Evolutionary conservation across 1,140 invertebrate genomes (phyloP).

Genomic region (Drosophila lacertosa): DNA sequence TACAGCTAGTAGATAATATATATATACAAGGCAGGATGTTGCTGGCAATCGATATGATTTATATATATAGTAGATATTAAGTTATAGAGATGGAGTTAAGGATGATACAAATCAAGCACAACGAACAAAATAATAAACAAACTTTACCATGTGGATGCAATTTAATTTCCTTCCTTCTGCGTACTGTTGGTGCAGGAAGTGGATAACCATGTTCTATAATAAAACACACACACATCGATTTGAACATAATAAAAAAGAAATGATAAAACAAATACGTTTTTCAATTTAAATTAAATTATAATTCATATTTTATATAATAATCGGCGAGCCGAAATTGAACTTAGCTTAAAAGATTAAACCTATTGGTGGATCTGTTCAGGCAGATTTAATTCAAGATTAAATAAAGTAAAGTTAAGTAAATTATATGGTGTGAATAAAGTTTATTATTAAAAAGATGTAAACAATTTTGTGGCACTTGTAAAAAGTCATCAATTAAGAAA

Average conservation of each 20-base stretch:
- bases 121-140: slow-evolving; percentile 56
- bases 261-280: slow-evolving; percentile 27
- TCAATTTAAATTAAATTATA: slow-evolving; percentile 36
- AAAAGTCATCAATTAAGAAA: too few relatives aligned
- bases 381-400: not conserved
- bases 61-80: slow-evolving; percentile 11
- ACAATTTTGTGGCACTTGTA: too few relatives aligned
- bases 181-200: slow-evolving; percentile 82
- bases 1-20: slow-evolving; percentile 36
- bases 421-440: too few relatives aligned
- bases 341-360: too few relatives aligned
- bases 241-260: slow-evolving; percentile 39
- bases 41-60: slow-evolving; percentile 11
- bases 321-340: slow-evolving; percentile 29
- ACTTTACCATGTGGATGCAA: slow-evolving; percentile 84
- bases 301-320: slow-evolving; percentile 11
- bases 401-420: too few relatives aligned
- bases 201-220: slow-evolving; percentile 83
- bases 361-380: too few relatives aligned
- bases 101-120: slow-evolving; percentile 59
- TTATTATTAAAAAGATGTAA: too few relatives aligned
- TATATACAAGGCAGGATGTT: slow-evolving; percentile 40
- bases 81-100: not conserved
- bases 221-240: slow-evolving; percentile 37
- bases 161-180: slow-evolving; percentile 84